Percentiles rank a stretch among this genome's conserved stretches.
phyloP scores from a whole-genome alignment of 2,797 vertebrate species.

The Sarcophilus harrisii region DNA sequence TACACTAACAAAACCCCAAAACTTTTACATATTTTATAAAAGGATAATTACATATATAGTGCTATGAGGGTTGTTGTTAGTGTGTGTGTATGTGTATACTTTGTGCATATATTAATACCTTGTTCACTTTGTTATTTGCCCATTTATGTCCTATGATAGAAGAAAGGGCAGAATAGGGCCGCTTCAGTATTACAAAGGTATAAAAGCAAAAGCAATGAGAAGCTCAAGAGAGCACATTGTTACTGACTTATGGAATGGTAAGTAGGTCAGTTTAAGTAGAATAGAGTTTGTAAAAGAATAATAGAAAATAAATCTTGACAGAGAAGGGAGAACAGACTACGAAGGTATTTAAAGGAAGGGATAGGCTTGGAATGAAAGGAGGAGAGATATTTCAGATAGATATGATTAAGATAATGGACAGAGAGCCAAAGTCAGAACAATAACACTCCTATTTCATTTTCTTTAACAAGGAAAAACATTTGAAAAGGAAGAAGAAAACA shows the following conservation, averaged over 20 bases:
- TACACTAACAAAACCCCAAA: neutral
- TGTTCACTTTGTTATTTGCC: neutral
- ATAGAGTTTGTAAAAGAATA: neutral
- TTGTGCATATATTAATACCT: neutral
- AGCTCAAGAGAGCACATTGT: neutral
- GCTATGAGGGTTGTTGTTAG: neutral
- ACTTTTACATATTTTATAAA: neutral
- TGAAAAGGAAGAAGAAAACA: neutral
- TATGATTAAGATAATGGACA: neutral
- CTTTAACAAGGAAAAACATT: neutral
- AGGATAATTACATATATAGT: neutral
- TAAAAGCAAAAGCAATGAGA: neutral
- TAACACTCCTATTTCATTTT: neutral
- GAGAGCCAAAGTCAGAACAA: neutral
- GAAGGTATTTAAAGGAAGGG: neutral
- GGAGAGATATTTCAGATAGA: neutral
- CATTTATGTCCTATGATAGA: neutral
- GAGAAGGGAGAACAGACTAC: neutral
- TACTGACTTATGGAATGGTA: neutral
- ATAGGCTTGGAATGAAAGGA: neutral
- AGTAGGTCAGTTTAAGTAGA: neutral
- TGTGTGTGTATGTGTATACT: neutral
- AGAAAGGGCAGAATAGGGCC: too few species aligned
- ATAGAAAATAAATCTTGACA: neutral
- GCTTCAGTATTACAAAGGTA: too few species aligned